A percentile compares a stretch with the other conserved stretches of the same genome.
Evolutionary conservation across 2,113 vertebrate species (phyloP).

Genomic region (Todiramphus saurophagus): DNA sequence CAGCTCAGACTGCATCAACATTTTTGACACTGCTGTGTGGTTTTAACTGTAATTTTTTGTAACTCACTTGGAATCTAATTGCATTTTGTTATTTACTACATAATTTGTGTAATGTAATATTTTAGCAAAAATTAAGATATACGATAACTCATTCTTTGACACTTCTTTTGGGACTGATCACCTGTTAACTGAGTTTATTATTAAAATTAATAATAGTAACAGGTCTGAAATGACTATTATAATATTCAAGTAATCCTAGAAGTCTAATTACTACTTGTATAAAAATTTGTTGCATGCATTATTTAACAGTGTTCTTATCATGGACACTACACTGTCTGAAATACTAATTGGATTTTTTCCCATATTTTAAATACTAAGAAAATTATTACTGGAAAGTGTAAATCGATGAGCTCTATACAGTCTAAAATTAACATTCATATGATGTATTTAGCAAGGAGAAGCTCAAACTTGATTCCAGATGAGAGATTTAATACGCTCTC

Average conservation of each 20-base stretch:
- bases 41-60: neutral
- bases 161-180: constrained; percentile 10
- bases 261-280: constrained; percentile 63
- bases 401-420: constrained; percentile 20
- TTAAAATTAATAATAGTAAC: constrained; percentile 48
- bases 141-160: neutral
- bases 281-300: constrained; percentile 65
- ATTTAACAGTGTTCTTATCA: constrained; percentile 60
- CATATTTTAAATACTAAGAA: constrained; percentile 51
- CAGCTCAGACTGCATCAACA: neutral
- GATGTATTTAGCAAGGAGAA: constrained; percentile 30
- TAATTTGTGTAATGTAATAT: neutral
- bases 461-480: neutral
- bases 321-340: neutral
- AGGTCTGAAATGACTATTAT: constrained; percentile 31
- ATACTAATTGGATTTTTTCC: constrained; percentile 42
- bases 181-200: constrained; percentile 35
- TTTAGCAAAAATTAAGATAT: neutral
- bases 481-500: neutral
- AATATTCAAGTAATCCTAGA: constrained; percentile 50
- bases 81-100: neutral
- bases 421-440: constrained; percentile 58
- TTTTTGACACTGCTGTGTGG: neutral
- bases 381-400: constrained; percentile 26
- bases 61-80: neutral